Evolutionary conservation across 30 jellyfish, hydroid and myxozoan species (phyloP), one percentile per base, ranked within the genome.

Genomic region (Aurelia sp.): DNA sequence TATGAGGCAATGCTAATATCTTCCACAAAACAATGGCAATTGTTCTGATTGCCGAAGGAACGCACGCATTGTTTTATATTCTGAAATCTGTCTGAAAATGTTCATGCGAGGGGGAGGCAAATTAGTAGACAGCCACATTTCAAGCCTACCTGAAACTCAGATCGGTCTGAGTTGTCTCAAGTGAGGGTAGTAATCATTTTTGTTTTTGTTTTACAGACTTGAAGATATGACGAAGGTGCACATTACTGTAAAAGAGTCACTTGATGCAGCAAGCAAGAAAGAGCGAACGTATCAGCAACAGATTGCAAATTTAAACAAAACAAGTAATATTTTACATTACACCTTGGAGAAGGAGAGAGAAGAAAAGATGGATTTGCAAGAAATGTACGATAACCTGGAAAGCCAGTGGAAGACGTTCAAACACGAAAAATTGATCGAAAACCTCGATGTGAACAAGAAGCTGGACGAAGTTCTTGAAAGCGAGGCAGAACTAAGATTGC

Each of bases 271-370:
- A 17, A 62, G 91, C 88, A 74, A 95, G 74, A 95, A 95, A 65
- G 99, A 95, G 86, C 67, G 72, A 63, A 68, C 84, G 50, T 95
- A 95, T 55, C 97, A 95, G 62, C 96, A 95, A 78, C 98, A 95
- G 64, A 90, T 95, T 19, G 86, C 89, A 59, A 97, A 69, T 58
- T 79, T 95, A 38, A 88, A 89, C 40, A 89, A 73, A 63, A 90
- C 98, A 8, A 95, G 86, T 71, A 81, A 77, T 62, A 86, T 95
- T 7, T 72, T 95, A 66, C 99, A 95, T 67, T 95, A 88, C 92
- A 60, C 89, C 30, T 84, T 95, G 41, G 99, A 95, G 67, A 95
- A 95, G 70, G 99, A 95, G 68, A 95, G 86, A 48, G 99, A 95
- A 86, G 99, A 95, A 70, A 35, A 80, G 40, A 70, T 72, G n/a